Percentiles rank a stretch among this genome's conserved stretches.
Conservation (phyloP, 2,888 invertebrate species). For the Aethes cnicana region DNA sequence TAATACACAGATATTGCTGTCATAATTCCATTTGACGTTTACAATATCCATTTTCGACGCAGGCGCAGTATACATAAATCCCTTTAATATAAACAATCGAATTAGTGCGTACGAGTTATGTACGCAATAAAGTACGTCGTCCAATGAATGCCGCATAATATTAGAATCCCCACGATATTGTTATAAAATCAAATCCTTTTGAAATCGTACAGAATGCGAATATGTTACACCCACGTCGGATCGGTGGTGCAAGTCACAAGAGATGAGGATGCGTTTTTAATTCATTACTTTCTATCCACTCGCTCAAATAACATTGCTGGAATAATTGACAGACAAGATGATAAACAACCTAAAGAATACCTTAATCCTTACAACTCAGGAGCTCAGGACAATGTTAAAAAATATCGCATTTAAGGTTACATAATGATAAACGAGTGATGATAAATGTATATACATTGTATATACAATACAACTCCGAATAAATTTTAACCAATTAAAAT, state of each 20-base stretch:
- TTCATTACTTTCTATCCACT: not conserved
- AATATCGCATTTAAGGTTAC: no score
- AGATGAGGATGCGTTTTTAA: not conserved
- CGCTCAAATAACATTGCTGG: not conserved
- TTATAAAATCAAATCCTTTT: slow-evolving; percentile 32
- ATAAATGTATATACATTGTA: no score
- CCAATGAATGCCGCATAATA: slow-evolving; percentile 27
- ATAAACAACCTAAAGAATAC: no score
- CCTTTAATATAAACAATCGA: slow-evolving; percentile 29
- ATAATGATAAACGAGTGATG: no score
- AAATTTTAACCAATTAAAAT: no score
- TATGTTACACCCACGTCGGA: slow-evolving; percentile 28
- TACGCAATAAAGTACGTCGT: slow-evolving; percentile 23
- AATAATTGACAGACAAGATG: no score
- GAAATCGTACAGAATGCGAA: slow-evolving; percentile 30
- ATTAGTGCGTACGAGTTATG: slow-evolving; percentile 25
- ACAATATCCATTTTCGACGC: not conserved
- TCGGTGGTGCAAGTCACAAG: slow-evolving; percentile 5
- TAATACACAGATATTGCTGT: not conserved
- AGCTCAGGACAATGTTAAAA: no score
- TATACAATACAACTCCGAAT: no score
- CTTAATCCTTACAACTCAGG: no score
- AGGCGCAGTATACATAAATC: slow-evolving; percentile 18
- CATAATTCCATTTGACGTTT: slow-evolving; percentile 11
- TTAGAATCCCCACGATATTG: slow-evolving; percentile 31